Conservation (phyloP, 2,113 vertebrate species). For the Oenanthe melanoleuca region DNA sequence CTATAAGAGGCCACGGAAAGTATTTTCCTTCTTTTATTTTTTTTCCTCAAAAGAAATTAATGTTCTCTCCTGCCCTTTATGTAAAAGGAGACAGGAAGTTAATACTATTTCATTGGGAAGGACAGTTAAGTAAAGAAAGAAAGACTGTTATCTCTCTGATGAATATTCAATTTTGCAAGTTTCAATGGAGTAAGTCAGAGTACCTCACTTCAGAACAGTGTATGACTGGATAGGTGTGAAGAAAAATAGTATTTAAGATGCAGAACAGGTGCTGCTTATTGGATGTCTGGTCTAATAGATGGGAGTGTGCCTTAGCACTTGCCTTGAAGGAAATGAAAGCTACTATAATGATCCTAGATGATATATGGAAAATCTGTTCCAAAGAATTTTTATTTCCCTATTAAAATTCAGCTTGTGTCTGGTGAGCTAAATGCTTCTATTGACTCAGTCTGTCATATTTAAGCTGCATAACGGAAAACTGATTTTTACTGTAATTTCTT, state of each 20-base stretch:
- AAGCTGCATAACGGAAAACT: conserved; percentile 50
- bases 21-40: neutral
- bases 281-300: neutral
- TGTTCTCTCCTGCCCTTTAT: neutral
- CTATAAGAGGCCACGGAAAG: neutral
- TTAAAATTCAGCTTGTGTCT: conserved; percentile 38
- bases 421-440: conserved; percentile 16
- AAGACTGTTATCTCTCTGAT: neutral
- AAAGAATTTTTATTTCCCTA: conserved; percentile 9
- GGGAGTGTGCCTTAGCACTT: neutral
- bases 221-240: neutral
- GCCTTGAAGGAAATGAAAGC: conserved; percentile 52
- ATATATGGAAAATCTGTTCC: neutral
- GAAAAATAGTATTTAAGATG: neutral
- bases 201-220: neutral
- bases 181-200: neutral
- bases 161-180: neutral
- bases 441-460: conserved; percentile 49
- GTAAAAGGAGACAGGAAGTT: neutral
- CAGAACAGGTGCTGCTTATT: neutral
- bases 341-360: neutral
- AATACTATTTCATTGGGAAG: neutral
- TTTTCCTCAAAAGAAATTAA: neutral
- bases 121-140: neutral
- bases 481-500: conserved; percentile 39